phyloP scores from a whole-genome alignment of 2,113 vertebrate species.

The Natator depressus region DNA sequence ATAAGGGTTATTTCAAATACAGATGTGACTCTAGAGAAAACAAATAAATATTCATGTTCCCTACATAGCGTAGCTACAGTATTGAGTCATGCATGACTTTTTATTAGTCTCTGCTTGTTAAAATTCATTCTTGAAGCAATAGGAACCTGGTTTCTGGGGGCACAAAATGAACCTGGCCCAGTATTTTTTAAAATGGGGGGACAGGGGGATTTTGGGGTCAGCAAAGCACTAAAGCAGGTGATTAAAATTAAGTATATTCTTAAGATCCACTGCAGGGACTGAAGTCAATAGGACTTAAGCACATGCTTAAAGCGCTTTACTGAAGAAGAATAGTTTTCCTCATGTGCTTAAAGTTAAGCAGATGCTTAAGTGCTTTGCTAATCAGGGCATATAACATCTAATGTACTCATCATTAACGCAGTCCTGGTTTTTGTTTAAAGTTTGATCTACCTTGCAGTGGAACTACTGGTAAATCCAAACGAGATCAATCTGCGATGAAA shows the following conservation, averaged over 20 bases:
- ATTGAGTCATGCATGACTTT: neutral
- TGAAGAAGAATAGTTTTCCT: neutral
- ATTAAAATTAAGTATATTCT: neutral
- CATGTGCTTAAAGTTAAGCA: neutral
- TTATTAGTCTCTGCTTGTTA: constrained; percentile 23
- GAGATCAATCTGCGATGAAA: neutral
- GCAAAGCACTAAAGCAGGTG: neutral
- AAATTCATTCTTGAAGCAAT: neutral
- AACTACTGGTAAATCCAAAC: neutral
- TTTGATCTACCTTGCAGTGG: neutral
- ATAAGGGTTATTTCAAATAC: neutral
- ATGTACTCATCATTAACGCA: neutral
- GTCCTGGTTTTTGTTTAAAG: neutral
- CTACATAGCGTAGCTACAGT: neutral
- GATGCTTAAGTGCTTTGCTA: neutral
- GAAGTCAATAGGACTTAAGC: neutral
- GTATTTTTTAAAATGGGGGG: neutral
- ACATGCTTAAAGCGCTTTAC: neutral
- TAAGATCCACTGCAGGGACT: neutral
- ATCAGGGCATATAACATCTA: neutral
- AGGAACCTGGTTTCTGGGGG: neutral
- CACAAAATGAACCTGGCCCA: neutral
- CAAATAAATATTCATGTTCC: neutral
- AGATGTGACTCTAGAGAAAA: neutral
- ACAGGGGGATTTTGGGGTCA: neutral